phyloP scores from a whole-genome alignment of 2,113 vertebrate species.

The Jacana jacana region DNA sequence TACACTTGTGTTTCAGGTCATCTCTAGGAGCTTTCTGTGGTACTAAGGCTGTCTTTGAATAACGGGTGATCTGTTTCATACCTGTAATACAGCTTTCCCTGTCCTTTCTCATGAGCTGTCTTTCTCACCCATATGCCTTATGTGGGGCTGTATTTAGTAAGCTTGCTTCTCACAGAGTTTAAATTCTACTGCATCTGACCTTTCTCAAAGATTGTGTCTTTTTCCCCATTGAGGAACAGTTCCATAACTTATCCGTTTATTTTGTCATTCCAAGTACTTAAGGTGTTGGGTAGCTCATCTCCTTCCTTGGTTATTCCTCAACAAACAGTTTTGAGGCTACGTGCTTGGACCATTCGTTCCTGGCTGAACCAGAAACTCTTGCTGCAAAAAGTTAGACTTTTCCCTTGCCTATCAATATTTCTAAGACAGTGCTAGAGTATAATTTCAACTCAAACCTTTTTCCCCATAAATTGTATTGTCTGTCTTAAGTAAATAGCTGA shows the following conservation, averaged over 20 bases:
- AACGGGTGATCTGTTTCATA: fast-evolving
- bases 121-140: neutral
- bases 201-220: neutral
- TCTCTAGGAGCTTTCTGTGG: neutral
- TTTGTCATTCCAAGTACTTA: neutral
- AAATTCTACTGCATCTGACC: neutral
- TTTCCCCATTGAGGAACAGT: neutral
- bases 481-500: neutral
- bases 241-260: neutral
- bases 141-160: neutral
- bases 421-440: neutral
- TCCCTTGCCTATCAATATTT: neutral
- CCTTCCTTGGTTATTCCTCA: neutral
- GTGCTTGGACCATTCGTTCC: neutral
- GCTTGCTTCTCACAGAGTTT: neutral
- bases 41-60: neutral
- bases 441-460: neutral
- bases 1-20: neutral
- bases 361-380: neutral
- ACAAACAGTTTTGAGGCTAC: neutral
- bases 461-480: neutral
- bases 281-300: neutral
- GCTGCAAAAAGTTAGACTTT: neutral
- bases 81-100: neutral
- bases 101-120: fast-evolving